A percentile compares a stretch with the other conserved stretches of the same genome.
phyloP scores from a whole-genome alignment of 1,140 invertebrate genomes.

The Drosophila nigrodunni region DNA sequence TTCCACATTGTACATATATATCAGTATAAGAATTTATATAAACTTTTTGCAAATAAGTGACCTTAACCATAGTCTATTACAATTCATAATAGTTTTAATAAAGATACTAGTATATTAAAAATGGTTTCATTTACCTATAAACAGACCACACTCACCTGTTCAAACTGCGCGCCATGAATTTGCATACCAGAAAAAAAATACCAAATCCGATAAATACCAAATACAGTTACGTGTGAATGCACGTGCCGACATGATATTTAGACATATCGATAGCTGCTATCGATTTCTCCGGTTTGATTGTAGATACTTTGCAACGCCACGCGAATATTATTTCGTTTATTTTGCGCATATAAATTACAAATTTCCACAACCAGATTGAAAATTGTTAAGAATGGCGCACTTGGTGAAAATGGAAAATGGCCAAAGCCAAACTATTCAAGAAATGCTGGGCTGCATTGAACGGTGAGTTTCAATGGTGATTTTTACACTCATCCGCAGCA shows the following conservation, averaged over 20 bases:
- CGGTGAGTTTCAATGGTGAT: constrained; percentile 85
- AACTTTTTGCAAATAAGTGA: constrained; percentile 34
- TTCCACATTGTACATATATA: constrained; percentile 49
- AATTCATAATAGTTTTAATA: not conserved
- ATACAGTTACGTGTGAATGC: constrained; percentile 3
- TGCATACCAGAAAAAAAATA: not conserved
- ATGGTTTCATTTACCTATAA: constrained; percentile 25
- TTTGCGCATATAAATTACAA: constrained; percentile 35
- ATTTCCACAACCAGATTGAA: not conserved
- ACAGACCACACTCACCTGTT: not conserved
- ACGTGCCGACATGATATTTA: not conserved
- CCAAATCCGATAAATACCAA: not conserved
- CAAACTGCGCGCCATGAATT: not conserved
- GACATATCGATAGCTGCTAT: constrained; percentile 6
- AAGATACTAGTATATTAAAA: constrained; percentile 18
- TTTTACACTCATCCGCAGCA: not conserved
- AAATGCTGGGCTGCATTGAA: constrained; percentile 90
- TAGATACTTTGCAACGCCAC: constrained; percentile 37
- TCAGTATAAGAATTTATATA: constrained; percentile 40
- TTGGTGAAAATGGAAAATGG: constrained; percentile 87
- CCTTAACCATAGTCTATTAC: constrained; percentile 28
- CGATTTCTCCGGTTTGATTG: constrained; percentile 23
- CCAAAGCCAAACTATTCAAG: constrained; percentile 89
- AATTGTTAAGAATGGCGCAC: constrained; percentile 66
- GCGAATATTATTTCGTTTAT: constrained; percentile 44